These are phyloP conservation scores for Aleadryas rufinucha DNA, from an alignment of 2,113 vertebrate genomes.

Conservation along the genomic window DNA sequence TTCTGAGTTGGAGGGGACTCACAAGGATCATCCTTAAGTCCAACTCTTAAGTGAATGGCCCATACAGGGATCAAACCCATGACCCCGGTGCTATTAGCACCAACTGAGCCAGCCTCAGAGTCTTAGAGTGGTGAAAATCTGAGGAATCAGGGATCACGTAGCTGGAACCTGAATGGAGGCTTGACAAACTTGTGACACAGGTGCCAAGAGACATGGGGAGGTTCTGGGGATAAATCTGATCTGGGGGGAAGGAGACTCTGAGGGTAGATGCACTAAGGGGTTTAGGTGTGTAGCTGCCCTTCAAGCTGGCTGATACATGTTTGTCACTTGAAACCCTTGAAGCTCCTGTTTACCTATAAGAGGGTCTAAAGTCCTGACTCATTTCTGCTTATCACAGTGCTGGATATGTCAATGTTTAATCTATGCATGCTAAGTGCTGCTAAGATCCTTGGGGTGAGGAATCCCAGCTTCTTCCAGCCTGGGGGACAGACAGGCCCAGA, in stretches of 20 bases:
- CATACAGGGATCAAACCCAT: neutral
- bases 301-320: neutral
- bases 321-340: neutral
- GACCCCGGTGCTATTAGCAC: neutral
- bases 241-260: neutral
- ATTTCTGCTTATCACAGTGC: neutral
- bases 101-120: neutral
- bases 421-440: neutral
- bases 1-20: neutral
- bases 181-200: neutral
- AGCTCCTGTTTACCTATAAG: neutral
- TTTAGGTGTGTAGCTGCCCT: neutral
- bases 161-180: neutral
- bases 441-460: neutral
- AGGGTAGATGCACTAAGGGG: neutral
- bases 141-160: neutral
- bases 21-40: neutral
- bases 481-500: neutral
- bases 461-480: neutral
- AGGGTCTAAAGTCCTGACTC: neutral
- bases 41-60: neutral
- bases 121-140: neutral
- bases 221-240: neutral
- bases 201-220: neutral
- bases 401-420: conserved; percentile 48